Percentiles rank a stretch among this genome's conserved stretches.
phyloP scores from a whole-genome alignment of 2,113 vertebrate species.

The Loxodonta africana region DNA sequence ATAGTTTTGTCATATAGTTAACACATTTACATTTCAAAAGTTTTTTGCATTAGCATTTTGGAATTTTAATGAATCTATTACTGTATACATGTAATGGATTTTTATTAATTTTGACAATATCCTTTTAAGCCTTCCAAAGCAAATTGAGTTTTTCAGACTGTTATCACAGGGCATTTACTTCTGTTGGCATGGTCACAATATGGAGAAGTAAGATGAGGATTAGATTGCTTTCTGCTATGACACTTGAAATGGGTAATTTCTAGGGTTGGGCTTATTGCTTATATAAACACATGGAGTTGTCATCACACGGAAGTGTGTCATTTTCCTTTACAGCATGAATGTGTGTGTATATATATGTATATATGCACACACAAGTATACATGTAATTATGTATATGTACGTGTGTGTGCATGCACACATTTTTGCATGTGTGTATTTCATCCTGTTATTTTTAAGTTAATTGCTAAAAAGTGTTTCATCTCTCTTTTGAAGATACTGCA shows the following conservation, averaged over 20 bases:
- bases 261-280: conserved; percentile 5
- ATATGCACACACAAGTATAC: background rate
- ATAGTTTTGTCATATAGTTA: conserved; percentile 6
- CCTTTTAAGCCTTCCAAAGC: background rate
- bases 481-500: background rate
- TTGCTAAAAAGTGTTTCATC: conserved; percentile 6
- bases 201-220: background rate
- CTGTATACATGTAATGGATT: background rate
- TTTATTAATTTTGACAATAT: background rate
- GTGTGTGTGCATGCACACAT: background rate
- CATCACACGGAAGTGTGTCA: background rate
- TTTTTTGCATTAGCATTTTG: conserved; percentile 53
- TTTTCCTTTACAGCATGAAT: background rate
- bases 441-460: background rate
- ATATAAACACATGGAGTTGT: background rate
- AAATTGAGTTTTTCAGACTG: background rate
- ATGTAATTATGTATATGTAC: background rate
- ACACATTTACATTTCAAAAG: conserved; percentile 42
- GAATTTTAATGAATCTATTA: background rate
- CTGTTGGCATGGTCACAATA: background rate
- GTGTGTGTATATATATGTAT: background rate
- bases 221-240: background rate
- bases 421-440: background rate
- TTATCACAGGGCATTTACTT: background rate
- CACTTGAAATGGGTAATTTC: background rate